Evolutionary conservation across 2,113 vertebrate species (phyloP).

Genomic region (Eidolon helvum): DNA sequence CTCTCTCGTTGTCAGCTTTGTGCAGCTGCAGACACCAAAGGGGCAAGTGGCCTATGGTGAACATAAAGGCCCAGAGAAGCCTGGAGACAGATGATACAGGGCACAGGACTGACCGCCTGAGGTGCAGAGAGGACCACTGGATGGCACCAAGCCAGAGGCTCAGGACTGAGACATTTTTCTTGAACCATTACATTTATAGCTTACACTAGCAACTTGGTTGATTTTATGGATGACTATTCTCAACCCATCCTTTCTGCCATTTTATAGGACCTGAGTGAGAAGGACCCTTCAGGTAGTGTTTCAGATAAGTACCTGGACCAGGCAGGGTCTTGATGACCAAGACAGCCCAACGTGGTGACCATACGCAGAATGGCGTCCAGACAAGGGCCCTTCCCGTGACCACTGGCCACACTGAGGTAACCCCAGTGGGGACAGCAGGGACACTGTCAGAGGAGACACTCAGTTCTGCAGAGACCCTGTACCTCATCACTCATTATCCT

Average conservation of each 20-base stretch:
- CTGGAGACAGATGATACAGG: background rate
- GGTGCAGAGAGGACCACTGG: background rate
- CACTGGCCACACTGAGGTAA: background rate
- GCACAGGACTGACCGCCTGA: no score
- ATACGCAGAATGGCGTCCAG: accelerated
- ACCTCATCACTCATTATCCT: background rate
- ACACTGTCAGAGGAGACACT: no score
- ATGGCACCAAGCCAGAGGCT: background rate
- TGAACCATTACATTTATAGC: background rate
- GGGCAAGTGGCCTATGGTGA: background rate
- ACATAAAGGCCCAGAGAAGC: background rate
- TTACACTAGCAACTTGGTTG: background rate
- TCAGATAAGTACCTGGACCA: no score
- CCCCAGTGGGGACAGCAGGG: background rate
- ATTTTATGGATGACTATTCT: background rate
- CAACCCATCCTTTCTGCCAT: background rate
- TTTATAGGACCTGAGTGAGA: background rate
- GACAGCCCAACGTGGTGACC: background rate
- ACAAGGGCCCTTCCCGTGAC: background rate
- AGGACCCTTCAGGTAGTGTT: background rate
- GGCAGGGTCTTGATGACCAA: no score
- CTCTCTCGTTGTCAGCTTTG: background rate
- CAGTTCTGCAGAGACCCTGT: background rate
- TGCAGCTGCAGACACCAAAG: background rate
- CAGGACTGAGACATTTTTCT: background rate